phyloP scores from a whole-genome alignment of 1,140 invertebrate genomes.

The Ceratina australensis region DNA sequence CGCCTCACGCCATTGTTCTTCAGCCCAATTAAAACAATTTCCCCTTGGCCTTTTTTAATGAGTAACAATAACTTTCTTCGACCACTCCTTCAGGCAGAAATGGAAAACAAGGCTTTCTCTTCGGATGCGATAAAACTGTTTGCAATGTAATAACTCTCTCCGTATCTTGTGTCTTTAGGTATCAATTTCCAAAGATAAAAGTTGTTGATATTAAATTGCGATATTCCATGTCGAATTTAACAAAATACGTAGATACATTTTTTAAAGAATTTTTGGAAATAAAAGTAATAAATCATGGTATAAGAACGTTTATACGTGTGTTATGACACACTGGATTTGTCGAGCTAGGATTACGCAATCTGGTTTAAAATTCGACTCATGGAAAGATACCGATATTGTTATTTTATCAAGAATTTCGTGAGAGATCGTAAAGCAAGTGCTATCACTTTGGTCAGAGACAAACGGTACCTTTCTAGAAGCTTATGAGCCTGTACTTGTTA shows the following conservation, averaged over 20 bases:
- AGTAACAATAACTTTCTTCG: neutral
- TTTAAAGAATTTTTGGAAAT: neutral
- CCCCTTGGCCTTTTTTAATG: neutral
- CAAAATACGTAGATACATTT: neutral
- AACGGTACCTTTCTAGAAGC: no score
- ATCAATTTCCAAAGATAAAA: no score
- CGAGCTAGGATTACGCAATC: neutral
- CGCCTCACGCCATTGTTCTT: slow-evolving; percentile 33
- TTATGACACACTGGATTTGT: no score
- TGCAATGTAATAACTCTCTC: neutral
- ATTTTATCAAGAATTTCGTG: no score
- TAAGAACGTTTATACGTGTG: no score
- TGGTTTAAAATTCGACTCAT: neutral
- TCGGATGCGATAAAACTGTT: neutral
- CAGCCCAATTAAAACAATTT: slow-evolving; percentile 32
- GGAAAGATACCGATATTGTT: neutral
- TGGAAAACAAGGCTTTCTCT: slow-evolving; percentile 11
- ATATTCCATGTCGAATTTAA: neutral
- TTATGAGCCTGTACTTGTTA: no score
- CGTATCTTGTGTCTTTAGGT: neutral
- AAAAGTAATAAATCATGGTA: neutral
- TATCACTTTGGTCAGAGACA: no score
- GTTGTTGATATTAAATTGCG: neutral
- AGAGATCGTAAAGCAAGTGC: neutral
- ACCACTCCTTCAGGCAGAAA: neutral